Base-by-base conservation (phyloP, 2,113 vertebrate genomes). In the Pongo pygmaeus region DNA sequence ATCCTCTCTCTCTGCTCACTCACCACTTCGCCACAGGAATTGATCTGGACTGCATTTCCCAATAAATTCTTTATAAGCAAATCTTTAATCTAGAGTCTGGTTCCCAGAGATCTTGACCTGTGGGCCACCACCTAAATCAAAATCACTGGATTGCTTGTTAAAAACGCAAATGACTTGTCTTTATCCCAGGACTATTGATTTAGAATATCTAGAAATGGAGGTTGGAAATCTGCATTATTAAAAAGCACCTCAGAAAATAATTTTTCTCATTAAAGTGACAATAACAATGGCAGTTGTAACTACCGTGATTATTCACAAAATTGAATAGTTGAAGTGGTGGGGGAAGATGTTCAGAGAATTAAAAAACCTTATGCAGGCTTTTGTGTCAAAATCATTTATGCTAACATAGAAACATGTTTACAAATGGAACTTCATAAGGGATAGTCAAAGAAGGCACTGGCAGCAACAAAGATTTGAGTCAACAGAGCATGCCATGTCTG, bases 351-450 rank as follows among this genome's bases (percentile, higher is more conserved):
- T 85, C 35, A 46, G 77, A 94, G 75, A 88, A 91, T 88, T 80
- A 27, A 25, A 84, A 77, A 85, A 59, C 25, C 67, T 90, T 52
- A 10, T 30, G 2, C 8, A 92, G 75, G 2, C 11, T 92, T 32
- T 75, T 91, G 22, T 91, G 83, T 95, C 85, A 81, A 95, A 98
- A 75, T 81, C 38, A 78, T 78, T 93, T 93, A 43, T 81, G 50
- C 55, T 80, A 77, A 88, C 88, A 72, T 91, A 92, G 75, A 84
- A 92, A 69, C 22, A 25, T 69, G 27, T 46, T 23, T 57, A 32
- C 48, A 67, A 13, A 32, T 16, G 4, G 4, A 94, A 46, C 23
- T 92, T 17, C 11, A 35, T 23, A 13, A 22, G 48, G 2, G 69
- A 93, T 92, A 80, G 86, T 75, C 70, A 95, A 78, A 77, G 22